Conservation (phyloP, 2,113 vertebrate species). For the Ceyx melanurus region DNA sequence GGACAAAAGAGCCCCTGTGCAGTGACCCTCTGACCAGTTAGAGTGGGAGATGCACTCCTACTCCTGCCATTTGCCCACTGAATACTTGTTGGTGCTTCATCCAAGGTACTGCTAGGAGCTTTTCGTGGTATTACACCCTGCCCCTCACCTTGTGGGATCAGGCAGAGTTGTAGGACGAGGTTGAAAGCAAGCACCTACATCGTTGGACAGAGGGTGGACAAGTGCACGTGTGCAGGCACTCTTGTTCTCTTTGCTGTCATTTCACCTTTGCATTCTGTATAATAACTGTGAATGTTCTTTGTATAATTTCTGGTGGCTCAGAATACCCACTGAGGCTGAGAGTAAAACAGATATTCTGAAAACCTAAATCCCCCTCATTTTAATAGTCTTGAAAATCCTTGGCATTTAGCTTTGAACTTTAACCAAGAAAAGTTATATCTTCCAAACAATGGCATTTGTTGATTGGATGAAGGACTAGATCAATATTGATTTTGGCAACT, state of each 20-base stretch:
- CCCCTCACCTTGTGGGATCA: background rate
- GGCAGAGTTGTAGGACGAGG: background rate
- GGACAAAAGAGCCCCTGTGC: background rate
- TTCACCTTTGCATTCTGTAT: background rate
- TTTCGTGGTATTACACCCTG: background rate
- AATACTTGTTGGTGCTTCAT: background rate
- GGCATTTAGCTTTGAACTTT: slow-evolving; percentile 87
- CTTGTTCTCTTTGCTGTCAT: background rate
- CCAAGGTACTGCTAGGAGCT: background rate
- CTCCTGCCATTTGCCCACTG: background rate
- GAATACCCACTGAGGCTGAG: slow-evolving; percentile 62
- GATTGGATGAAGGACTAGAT: slow-evolving; percentile 85
- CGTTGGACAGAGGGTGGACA: background rate
- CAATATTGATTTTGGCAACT: slow-evolving; percentile 87
- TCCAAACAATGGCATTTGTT: slow-evolving; percentile 97
- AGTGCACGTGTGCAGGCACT: background rate
- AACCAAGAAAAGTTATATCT: slow-evolving; percentile 95
- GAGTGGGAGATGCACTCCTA: accelerated
- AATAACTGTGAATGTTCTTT: slow-evolving; percentile 53
- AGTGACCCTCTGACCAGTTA: background rate
- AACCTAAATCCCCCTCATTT: slow-evolving; percentile 76
- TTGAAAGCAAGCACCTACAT: accelerated
- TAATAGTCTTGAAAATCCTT: slow-evolving; percentile 81
- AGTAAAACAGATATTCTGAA: slow-evolving; percentile 77
- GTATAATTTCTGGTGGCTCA: slow-evolving; percentile 62